Percentiles rank a stretch among this genome's conserved stretches.
These are phyloP conservation scores for Ataeniobius toweri DNA, from an alignment of 2,797 vertebrate genomes.

Conservation along the genomic window DNA sequence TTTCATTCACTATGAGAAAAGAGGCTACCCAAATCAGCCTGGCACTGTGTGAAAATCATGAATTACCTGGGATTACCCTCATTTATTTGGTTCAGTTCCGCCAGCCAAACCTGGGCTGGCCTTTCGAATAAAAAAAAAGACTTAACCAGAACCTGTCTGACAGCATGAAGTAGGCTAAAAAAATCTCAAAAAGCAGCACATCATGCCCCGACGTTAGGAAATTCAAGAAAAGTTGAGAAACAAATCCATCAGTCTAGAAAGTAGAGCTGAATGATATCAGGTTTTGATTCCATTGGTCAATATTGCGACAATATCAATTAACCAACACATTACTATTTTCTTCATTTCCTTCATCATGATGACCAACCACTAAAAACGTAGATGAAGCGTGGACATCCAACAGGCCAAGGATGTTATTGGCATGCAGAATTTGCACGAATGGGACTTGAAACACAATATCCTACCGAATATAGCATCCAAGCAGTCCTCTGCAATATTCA, in stretches of 20 bases:
- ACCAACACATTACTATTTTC: not conserved
- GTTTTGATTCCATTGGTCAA: not conserved
- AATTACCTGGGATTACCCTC: not conserved
- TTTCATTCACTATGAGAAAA: too few relatives aligned
- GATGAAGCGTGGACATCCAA: not conserved
- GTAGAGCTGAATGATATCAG: not conserved
- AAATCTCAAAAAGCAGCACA: not conserved
- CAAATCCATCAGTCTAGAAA: too few relatives aligned
- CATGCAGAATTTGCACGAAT: too few relatives aligned
- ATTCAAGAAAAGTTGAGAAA: not conserved
- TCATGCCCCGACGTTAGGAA: not conserved
- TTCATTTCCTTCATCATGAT: not conserved
- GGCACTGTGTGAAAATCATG: too few relatives aligned
- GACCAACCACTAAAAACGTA: not conserved
- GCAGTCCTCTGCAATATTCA: too few relatives aligned
- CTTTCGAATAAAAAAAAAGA: not conserved
- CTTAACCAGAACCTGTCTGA: not conserved
- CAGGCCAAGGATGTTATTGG: not conserved
- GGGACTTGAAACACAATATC: too few relatives aligned
- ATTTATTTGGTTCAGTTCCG: not conserved
- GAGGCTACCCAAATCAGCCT: too few relatives aligned
- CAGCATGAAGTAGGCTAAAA: not conserved
- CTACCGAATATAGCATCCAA: too few relatives aligned
- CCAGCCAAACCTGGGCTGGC: not conserved
- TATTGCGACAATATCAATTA: not conserved